Evolutionary conservation across 2,113 vertebrate genomes (phyloP).

Genomic region (Camelus bactrianus): DNA sequence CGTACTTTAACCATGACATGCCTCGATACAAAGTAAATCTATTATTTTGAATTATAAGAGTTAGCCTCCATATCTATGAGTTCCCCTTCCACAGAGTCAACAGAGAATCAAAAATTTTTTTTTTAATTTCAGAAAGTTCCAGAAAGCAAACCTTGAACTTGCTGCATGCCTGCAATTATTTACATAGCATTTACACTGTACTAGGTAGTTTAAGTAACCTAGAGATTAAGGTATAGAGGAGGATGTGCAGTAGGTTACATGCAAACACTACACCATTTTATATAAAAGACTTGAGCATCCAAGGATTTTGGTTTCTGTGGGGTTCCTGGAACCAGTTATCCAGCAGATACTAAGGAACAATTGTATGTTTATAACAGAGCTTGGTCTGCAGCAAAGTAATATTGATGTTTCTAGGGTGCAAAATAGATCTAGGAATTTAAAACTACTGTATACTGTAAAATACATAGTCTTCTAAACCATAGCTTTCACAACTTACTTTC

Average conservation of each 20-base stretch:
- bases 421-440: slow-evolving; percentile 59
- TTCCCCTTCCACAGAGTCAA: background rate
- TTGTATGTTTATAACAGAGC: slow-evolving; percentile 62
- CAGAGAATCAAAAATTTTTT: background rate
- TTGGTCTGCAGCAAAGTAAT: slow-evolving; percentile 62
- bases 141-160: background rate
- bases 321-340: background rate
- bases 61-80: background rate
- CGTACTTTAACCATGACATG: slow-evolving; percentile 62
- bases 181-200: background rate
- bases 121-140: background rate
- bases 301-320: background rate
- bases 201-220: background rate
- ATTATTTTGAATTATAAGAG: slow-evolving; percentile 67
- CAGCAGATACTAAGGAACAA: background rate
- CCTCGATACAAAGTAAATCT: slow-evolving; percentile 9
- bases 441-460: slow-evolving; percentile 60
- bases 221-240: background rate
- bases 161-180: background rate
- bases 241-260: background rate
- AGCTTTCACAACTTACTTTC: slow-evolving; percentile 42
- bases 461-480: slow-evolving; percentile 25
- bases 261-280: background rate
- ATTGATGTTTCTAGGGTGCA: slow-evolving; percentile 59
- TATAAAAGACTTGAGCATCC: background rate